Percentiles rank a stretch among this genome's conserved stretches.
Conservation (phyloP, 1,140 invertebrate genomes). For the Tyrophagus putrescentiae region DNA sequence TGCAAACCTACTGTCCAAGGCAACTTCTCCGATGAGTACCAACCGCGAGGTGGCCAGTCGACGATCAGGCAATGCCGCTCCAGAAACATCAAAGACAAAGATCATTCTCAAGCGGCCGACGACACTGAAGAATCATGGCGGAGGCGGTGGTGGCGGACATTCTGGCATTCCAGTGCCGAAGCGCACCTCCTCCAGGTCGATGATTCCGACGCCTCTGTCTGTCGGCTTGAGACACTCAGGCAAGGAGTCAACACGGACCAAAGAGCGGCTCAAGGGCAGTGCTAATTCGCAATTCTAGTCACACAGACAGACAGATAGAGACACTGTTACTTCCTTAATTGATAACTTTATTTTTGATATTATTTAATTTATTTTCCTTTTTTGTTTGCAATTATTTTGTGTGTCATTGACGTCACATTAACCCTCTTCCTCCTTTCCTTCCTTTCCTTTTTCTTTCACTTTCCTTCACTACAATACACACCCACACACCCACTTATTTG, state of each 20-base stretch:
- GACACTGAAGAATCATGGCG: not conserved
- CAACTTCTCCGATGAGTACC: slow-evolving; percentile 5
- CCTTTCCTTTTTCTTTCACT: no score
- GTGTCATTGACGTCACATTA: no score
- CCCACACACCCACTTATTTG: no score
- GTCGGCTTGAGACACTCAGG: not conserved
- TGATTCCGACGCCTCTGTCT: not conserved
- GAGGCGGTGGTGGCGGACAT: not conserved
- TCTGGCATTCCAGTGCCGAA: slow-evolving; percentile 17
- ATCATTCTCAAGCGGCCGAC: slow-evolving; percentile 9
- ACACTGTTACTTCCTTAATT: not conserved
- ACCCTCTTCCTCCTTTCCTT: no score
- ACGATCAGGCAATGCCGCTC: not conserved
- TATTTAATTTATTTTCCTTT: slow-evolving; percentile 5
- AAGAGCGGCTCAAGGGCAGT: not conserved
- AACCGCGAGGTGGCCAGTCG: not conserved
- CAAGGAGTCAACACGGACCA: not conserved
- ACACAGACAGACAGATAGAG: not conserved
- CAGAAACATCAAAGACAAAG: slow-evolving; percentile 1
- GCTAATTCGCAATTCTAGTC: not conserved
- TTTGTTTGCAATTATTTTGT: no score
- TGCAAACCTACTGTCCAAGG: not conserved
- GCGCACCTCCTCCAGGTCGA: not conserved
- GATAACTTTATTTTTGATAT: slow-evolving; percentile 1
- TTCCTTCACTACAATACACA: no score